Percentiles rank a stretch among this genome's conserved stretches.
These are phyloP conservation scores for Marisa cornuarietis DNA, from an alignment of 1,140 invertebrate genomes.

Conservation along the genomic window DNA sequence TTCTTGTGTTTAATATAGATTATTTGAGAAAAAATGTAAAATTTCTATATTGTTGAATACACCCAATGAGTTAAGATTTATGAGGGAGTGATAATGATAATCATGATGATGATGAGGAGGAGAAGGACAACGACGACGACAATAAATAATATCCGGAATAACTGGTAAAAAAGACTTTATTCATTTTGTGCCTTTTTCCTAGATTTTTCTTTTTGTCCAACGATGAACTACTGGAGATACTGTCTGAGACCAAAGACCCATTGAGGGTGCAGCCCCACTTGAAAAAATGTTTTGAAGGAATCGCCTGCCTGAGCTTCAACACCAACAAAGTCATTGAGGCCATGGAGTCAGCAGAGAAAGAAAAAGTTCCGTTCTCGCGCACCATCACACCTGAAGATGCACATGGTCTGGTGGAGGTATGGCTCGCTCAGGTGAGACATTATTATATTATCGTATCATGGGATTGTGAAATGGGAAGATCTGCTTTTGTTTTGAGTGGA, in stretches of 20 bases:
- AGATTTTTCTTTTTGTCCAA: slow-evolving; percentile 71
- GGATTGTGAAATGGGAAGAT: too few relatives aligned
- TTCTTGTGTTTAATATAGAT: too few relatives aligned
- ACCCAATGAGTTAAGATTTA: too few relatives aligned
- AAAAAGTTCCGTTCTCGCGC: slow-evolving; percentile 81
- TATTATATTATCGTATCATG: too few relatives aligned
- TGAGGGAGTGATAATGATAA: too few relatives aligned
- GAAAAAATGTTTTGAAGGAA: slow-evolving; percentile 72
- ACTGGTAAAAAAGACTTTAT: background rate
- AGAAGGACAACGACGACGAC: too few relatives aligned
- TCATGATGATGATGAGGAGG: too few relatives aligned
- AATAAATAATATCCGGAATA: background rate
- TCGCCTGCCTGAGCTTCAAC: slow-evolving; percentile 70
- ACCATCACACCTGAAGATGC: slow-evolving; percentile 87
- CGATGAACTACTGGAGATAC: slow-evolving; percentile 71
- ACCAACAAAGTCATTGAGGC: slow-evolving; percentile 82
- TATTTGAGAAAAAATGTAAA: too few relatives aligned
- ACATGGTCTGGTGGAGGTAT: slow-evolving; percentile 65
- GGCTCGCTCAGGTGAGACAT: slow-evolving; percentile 60
- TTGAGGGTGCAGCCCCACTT: slow-evolving; percentile 69
- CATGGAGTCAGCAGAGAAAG: slow-evolving; percentile 89
- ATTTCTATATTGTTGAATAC: too few relatives aligned
- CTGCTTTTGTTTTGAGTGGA: too few relatives aligned
- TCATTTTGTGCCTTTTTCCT: slow-evolving; percentile 20
- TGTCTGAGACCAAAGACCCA: slow-evolving; percentile 67